Evolutionary conservation across 2,797 vertebrate genomes (phyloP).

Genomic region (Smutsia gigantea): DNA sequence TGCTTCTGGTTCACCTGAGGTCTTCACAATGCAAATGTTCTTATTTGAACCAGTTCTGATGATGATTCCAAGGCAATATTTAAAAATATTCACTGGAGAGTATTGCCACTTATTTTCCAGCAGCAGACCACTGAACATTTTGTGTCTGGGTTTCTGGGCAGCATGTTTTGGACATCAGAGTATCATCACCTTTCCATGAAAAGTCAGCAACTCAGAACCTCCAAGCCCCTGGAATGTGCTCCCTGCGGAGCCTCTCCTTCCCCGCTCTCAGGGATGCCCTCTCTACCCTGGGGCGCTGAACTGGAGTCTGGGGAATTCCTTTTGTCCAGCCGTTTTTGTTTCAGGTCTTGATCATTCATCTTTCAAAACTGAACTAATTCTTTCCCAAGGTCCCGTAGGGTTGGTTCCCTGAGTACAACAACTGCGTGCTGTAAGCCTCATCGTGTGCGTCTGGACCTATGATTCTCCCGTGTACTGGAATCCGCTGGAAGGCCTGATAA

Average conservation of each 20-base stretch:
- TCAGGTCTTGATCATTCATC: background rate
- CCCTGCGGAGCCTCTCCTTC: background rate
- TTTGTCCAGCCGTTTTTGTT: background rate
- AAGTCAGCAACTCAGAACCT: background rate
- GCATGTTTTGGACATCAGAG: background rate
- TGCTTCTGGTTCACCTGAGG: background rate
- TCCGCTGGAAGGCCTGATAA: background rate
- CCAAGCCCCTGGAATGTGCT: background rate
- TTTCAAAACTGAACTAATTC: background rate
- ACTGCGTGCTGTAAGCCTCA: background rate
- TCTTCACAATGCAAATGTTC: background rate
- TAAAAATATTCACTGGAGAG: background rate
- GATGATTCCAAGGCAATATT: background rate
- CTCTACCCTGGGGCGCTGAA: too few species aligned
- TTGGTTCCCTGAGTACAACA: too few species aligned
- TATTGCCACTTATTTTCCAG: background rate
- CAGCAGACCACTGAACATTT: background rate
- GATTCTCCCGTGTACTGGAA: background rate
- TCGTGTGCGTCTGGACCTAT: background rate
- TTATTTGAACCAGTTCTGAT: background rate
- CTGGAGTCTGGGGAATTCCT: background rate
- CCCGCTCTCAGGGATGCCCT: background rate
- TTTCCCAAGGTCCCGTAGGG: background rate
- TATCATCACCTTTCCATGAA: background rate
- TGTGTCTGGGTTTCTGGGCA: background rate